Evolutionary conservation across 2,797 vertebrate species (phyloP).

Genomic region (Melanotaenia pygmaea): DNA sequence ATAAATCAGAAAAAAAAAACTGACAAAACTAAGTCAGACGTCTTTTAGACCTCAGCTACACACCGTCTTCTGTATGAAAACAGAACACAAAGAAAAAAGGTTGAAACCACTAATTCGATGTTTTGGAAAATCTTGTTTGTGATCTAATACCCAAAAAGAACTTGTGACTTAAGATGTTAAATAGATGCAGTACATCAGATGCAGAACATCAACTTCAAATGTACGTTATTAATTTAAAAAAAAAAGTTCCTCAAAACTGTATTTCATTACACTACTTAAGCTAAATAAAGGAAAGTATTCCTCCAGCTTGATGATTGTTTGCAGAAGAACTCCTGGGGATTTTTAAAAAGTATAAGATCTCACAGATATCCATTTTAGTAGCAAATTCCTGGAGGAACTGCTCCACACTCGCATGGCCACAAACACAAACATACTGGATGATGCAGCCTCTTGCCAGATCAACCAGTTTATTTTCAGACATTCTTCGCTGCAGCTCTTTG

Average conservation of each 20-base stretch:
- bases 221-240: background rate
- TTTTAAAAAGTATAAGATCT: background rate
- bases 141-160: background rate
- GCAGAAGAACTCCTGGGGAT: background rate
- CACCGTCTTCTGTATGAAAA: background rate
- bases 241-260: background rate
- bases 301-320: background rate
- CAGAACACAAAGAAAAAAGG: background rate
- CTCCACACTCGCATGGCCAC: background rate
- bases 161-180: background rate
- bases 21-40: background rate
- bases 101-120: background rate
- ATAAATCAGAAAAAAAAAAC: background rate
- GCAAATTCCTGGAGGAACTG: background rate
- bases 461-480: slow-evolving; percentile 33
- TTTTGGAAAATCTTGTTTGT: background rate
- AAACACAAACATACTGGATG: background rate
- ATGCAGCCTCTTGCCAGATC: slow-evolving; percentile 7
- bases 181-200: background rate
- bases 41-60: background rate
- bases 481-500: slow-evolving; percentile 2
- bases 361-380: background rate
- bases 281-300: background rate
- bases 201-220: background rate
- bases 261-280: background rate